These are phyloP conservation scores for Toxonevra muliebris DNA, from an alignment of 2,888 invertebrate species.

Conservation along the genomic window DNA sequence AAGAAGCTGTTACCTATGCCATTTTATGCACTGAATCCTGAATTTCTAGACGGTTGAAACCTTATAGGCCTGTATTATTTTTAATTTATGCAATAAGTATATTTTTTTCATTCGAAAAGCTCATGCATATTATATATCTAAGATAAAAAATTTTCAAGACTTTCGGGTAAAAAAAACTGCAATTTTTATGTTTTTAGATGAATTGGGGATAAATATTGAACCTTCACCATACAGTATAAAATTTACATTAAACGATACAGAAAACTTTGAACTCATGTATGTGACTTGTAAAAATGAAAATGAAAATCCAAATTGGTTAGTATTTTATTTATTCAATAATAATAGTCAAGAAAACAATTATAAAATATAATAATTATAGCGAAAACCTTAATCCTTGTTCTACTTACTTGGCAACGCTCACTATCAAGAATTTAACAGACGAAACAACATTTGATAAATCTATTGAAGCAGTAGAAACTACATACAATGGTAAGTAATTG, in stretches of 20 bases:
- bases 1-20: no score
- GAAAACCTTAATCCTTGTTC: slow-evolving; percentile 57
- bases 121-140: no score
- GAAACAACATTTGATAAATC: slow-evolving; percentile 36
- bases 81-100: no score
- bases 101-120: no score
- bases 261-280: slow-evolving; percentile 47
- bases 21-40: no score
- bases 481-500: slow-evolving; percentile 50
- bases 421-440: slow-evolving; percentile 38
- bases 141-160: no score
- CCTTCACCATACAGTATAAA: slow-evolving; percentile 43
- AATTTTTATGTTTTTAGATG: slow-evolving; percentile 34
- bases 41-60: no score
- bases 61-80: no score
- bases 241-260: slow-evolving; percentile 45
- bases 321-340: not conserved
- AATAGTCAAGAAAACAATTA: not conserved
- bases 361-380: slow-evolving; percentile 38
- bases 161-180: no score
- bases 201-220: slow-evolving; percentile 41
- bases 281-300: slow-evolving; percentile 46
- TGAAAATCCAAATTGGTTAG: not conserved
- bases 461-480: slow-evolving; percentile 44
- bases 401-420: slow-evolving; percentile 46